Evolutionary conservation across 2,797 vertebrate species (phyloP).

Genomic region (Schizopygopsis pylzovi): DNA sequence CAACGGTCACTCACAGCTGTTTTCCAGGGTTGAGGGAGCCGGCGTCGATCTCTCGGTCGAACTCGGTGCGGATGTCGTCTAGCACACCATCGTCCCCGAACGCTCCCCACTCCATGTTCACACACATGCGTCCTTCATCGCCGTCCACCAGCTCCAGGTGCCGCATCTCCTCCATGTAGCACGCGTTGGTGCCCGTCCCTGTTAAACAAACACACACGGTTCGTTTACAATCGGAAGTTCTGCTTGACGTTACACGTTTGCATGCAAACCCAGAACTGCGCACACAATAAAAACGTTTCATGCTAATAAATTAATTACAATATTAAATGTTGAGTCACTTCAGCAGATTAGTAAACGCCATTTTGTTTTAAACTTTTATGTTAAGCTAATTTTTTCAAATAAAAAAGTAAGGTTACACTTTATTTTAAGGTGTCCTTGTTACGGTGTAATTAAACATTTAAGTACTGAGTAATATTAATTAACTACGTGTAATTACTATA

Average conservation of each 20-base stretch:
- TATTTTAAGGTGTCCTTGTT: too few species aligned
- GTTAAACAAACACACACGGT: background rate
- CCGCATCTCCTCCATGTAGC: conserved; percentile 99
- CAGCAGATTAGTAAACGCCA: too few species aligned
- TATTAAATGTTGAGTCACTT: too few species aligned
- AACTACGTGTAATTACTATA: too few species aligned
- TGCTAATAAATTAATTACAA: background rate
- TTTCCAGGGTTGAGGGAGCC: conserved; percentile 94
- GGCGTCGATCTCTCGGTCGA: conserved; percentile 91
- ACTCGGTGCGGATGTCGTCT: conserved; percentile 88
- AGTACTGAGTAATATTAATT: too few species aligned
- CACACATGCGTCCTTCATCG: conserved; percentile 94
- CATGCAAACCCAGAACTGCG: background rate
- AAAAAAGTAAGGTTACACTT: too few species aligned
- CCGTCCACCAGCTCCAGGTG: conserved; percentile 92
- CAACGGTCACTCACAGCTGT: conserved; percentile 86
- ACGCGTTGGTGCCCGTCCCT: conserved; percentile 95
- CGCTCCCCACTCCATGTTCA: conserved; percentile 98
- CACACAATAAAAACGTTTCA: too few species aligned
- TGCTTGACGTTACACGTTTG: background rate
- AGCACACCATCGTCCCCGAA: conserved; percentile 90
- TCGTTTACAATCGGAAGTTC: background rate
- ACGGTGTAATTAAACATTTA: too few species aligned
- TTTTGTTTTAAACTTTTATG: too few species aligned
- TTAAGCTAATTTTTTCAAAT: too few species aligned